Base-by-base conservation (phyloP, 2,113 vertebrate species). In the Catharus fuscescens region DNA sequence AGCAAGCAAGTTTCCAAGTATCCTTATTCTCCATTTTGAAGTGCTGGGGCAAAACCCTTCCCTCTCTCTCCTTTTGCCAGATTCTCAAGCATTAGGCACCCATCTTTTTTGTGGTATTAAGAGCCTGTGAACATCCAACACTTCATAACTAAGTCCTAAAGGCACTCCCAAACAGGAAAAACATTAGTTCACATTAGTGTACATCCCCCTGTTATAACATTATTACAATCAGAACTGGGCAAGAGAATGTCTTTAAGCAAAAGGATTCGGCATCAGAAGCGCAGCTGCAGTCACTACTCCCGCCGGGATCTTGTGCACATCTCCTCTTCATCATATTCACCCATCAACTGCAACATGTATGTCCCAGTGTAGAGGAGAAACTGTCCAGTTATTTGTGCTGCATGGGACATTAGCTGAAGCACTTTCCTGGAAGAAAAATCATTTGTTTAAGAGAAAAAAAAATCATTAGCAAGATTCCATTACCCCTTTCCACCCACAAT, bases 291-390 rank as follows among this genome's bases (percentile, higher is more conserved):
- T 66, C 57, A 7, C 65, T 96, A 10, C 18, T 87, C 88, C 25
- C 3, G 52, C 14, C 93, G 60, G 73, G 59, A 53, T 31, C 80
- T 71, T 20, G 73, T 32, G 70, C 70, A 52, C 5, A 38, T 29
- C 26, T 69, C 69, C 3, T 90, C 86, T 44, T 97, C 95, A 2
- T 98, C 97, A 1, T 94, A 88, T 53, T 98, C 97, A 8, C 95
- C 96, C 14, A 98, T 97, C 85, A 97, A 36, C 31, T 95, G 97
- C 70, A 98, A 93, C 88, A 98, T 78, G 3, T 97, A 98, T 0
- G 98, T 92, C 56, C 98, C 98, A 3, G 89, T 84, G 47, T 92
- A 97, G n/a, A 98, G 78, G 32, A 99, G 98, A 61, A 98, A 92
- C 54, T 98, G 98, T 25, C 98, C 98, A 0, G 93, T 69, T 72